Evolutionary conservation across 2,797 vertebrate species (phyloP).

Genomic region (Cyprinella venusta): DNA sequence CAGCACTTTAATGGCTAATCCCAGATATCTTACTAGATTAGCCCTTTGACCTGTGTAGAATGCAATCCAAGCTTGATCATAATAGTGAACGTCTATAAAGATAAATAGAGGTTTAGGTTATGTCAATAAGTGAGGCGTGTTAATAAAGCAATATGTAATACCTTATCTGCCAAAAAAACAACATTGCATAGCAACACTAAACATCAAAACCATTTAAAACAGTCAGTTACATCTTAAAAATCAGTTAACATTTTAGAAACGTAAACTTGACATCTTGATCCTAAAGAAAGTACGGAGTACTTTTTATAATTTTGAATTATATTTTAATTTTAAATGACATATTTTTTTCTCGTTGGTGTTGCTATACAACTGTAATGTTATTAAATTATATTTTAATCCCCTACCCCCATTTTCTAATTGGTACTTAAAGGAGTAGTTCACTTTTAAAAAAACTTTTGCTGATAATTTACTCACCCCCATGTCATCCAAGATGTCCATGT

Average conservation of each 20-base stretch:
- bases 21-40: slow-evolving; percentile 50
- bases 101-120: background rate
- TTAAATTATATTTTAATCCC: background rate
- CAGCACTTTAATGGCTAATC: slow-evolving; percentile 56
- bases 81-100: slow-evolving; percentile 4
- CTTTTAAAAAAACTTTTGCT: no score
- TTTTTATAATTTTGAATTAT: background rate
- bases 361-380: no score
- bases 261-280: background rate
- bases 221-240: background rate
- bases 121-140: background rate
- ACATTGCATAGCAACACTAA: background rate
- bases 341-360: no score
- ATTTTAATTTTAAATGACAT: background rate
- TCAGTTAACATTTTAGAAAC: background rate
- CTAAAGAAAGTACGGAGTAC: background rate
- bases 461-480: no score
- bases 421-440: no score
- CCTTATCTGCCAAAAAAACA: background rate
- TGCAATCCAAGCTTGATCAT: slow-evolving; percentile 54
- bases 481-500: no score
- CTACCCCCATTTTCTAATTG: no score
- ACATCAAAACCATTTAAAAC: background rate
- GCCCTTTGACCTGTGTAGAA: slow-evolving; percentile 43
- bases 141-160: background rate